A percentile compares a stretch with the other conserved stretches of the same genome.
Conservation (phyloP, 2,888 invertebrate species). For the Gymnoscelis rufifasciata region DNA sequence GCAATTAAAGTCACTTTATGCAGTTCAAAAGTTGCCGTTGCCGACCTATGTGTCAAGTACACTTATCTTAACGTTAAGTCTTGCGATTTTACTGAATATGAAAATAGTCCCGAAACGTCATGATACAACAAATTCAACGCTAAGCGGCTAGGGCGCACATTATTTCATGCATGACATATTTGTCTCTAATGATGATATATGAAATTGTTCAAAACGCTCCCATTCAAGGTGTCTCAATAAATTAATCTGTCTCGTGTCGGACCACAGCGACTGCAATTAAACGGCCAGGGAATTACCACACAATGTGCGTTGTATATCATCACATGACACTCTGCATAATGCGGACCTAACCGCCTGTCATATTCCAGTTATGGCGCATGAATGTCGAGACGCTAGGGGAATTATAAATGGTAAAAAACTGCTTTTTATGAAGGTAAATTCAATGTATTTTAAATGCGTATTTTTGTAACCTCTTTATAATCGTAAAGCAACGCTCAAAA, state of each 20-base stretch:
- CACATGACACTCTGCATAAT: slow-evolving; percentile 58
- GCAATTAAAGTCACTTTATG: too few species aligned
- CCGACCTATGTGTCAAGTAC: too few species aligned
- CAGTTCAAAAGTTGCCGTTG: too few species aligned
- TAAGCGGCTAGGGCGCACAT: slow-evolving; percentile 19
- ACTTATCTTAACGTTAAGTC: too few species aligned
- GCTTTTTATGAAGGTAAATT: too few species aligned
- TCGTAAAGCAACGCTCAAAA: too few species aligned
- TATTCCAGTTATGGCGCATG: slow-evolving; percentile 43
- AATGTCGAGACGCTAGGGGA: slow-evolving; percentile 35
- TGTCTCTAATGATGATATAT: slow-evolving; percentile 69
- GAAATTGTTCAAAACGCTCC: slow-evolving; percentile 54
- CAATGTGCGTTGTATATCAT: slow-evolving; percentile 73
- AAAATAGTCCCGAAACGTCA: slow-evolving; percentile 6
- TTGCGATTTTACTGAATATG: neutral
- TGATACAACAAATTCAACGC: slow-evolving; percentile 13
- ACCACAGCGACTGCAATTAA: slow-evolving; percentile 72
- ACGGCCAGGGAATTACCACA: slow-evolving; percentile 70
- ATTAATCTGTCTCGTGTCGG: slow-evolving; percentile 67
- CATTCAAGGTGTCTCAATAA: slow-evolving; percentile 70
- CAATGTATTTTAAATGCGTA: too few species aligned
- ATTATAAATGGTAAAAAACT: neutral
- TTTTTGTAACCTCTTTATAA: too few species aligned
- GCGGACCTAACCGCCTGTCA: slow-evolving; percentile 54
- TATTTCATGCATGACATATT: slow-evolving; percentile 37